Conservation (phyloP, 2,797 vertebrate species). For the Lacerta agilis region DNA sequence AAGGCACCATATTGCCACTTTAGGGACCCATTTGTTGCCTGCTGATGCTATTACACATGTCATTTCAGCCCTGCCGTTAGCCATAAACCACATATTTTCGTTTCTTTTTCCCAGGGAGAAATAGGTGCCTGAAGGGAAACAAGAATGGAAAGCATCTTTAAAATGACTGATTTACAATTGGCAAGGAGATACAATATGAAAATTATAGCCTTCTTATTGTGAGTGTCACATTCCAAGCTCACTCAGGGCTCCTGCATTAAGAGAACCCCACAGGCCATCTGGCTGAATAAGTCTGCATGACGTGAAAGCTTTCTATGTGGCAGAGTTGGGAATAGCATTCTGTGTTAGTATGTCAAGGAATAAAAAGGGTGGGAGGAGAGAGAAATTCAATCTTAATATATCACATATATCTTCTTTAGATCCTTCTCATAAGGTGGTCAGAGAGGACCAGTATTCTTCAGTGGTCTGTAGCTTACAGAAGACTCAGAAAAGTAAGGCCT, state of each 20-base stretch:
- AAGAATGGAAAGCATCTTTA: slow-evolving; percentile 81
- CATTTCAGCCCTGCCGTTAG: slow-evolving; percentile 84
- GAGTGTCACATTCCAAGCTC: slow-evolving; percentile 52
- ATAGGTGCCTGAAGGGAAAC: slow-evolving; percentile 83
- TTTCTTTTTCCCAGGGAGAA: slow-evolving; percentile 77
- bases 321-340: neutral
- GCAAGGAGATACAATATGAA: slow-evolving; percentile 76
- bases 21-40: slow-evolving; percentile 85
- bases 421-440: neutral
- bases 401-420: neutral
- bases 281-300: slow-evolving; percentile 28
- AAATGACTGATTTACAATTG: slow-evolving; percentile 84
- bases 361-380: neutral
- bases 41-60: slow-evolving; percentile 84
- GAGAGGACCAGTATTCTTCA: neutral
- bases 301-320: neutral
- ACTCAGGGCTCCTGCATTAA: neutral
- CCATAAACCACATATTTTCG: slow-evolving; percentile 84
- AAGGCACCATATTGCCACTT: slow-evolving; percentile 85
- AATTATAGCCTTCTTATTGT: slow-evolving; percentile 69
- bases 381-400: neutral
- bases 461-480: neutral
- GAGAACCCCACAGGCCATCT: slow-evolving; percentile 43
- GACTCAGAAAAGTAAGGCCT: neutral
- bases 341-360: neutral